Base-by-base conservation (phyloP, 1,140 invertebrate genomes). In the Temnothorax curvispinosus region DNA sequence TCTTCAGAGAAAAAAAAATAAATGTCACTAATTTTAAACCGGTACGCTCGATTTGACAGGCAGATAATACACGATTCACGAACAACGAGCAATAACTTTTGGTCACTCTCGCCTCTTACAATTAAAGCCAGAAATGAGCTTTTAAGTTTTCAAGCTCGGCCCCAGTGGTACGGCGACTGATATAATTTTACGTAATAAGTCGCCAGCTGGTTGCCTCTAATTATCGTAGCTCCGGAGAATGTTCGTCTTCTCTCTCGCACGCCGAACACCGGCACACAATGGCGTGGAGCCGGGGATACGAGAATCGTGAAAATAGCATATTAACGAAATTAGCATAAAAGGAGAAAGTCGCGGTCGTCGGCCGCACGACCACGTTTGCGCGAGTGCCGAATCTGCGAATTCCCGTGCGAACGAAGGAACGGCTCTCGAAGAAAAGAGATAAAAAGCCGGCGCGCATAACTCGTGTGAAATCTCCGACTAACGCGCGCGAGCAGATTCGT, bases 321-420 rank as follows among this genome's bases (percentile, higher is more conserved):
- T 94, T 94, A 94, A 93, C 92, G 85, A 93, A 94, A 94, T 94
- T 94, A 94, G 91, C 93, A 94, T 94, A 94, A 94, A 91, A 94
- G 88, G 93, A 93, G 93, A 94, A 94, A 94, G 94, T 94, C 91
- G 92, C 92, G 92, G 94, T 94, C 92, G 89, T 90, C 92, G 93
- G 92, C 93, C 92, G 90, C 85, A 86, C 88, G 81, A 32, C 85
- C 90, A 88, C 89, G 87, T 92, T 92, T 88, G 72, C 90, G 89
- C 92, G 86, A 93, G 64, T 86, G 85, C 87, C 89, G 89, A 91
- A 91, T 91, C 85, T 91, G 85, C 76, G 75, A 89, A 87, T 91
- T 81, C 81, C 62, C 75, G 44, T 84, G 85, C 7, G 88, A 65
- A 32, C 27, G 27, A 27, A 27, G 27, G 1, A 27, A 27, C 85